A percentile compares a stretch with the other conserved stretches of the same genome.
phyloP scores from a whole-genome alignment of 2,888 invertebrate species.

The Cephus pulcher region DNA sequence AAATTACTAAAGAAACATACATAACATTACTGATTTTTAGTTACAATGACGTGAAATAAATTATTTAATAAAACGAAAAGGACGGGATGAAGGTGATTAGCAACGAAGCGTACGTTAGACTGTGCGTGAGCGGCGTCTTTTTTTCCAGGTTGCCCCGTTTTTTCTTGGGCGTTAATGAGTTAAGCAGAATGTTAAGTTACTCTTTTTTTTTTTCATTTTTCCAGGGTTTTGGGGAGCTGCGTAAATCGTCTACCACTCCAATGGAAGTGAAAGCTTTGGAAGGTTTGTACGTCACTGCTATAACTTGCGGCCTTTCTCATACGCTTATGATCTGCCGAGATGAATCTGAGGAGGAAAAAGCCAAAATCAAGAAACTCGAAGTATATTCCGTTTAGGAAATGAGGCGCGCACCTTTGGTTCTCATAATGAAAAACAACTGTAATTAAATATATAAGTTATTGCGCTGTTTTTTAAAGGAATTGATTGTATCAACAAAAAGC shows the following conservation, averaged over 20 bases:
- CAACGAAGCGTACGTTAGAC: too few species aligned
- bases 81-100: too few species aligned
- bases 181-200: not conserved
- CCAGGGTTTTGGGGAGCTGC: constrained; percentile 89
- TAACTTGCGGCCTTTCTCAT: constrained; percentile 89
- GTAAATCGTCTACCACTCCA: constrained; percentile 87
- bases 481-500: constrained; percentile 14
- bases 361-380: constrained; percentile 72
- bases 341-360: constrained; percentile 74
- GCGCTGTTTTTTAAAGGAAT: constrained; percentile 22
- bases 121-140: too few species aligned
- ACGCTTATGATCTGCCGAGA: constrained; percentile 78
- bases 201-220: constrained; percentile 26
- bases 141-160: too few species aligned
- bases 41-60: too few species aligned
- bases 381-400: constrained; percentile 63
- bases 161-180: too few species aligned
- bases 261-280: constrained; percentile 86
- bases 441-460: constrained; percentile 17
- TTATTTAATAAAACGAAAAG: too few species aligned
- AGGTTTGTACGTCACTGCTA: constrained; percentile 80
- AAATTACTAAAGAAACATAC: too few species aligned
- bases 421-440: constrained; percentile 9
- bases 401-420: constrained; percentile 9
- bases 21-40: too few species aligned